Evolutionary conservation across 2,113 vertebrate genomes (phyloP).

Genomic region (Deroptyus accipitrinus): DNA sequence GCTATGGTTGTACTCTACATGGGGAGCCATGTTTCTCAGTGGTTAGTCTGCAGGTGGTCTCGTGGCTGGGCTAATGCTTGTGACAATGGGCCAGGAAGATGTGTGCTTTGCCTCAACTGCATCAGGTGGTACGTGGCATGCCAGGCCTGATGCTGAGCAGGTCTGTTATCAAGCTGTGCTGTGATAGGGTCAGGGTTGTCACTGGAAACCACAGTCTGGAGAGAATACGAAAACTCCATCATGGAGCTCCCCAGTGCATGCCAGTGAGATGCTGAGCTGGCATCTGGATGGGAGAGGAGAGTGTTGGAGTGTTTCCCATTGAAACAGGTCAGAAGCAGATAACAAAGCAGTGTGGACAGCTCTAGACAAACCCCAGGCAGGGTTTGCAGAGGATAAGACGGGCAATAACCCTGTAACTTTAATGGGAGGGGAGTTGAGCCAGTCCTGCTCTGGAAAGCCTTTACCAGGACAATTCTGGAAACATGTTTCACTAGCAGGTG

Average conservation of each 20-base stretch:
- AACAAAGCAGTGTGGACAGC: background rate
- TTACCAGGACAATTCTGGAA: background rate
- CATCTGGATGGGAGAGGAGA: rapidly evolving
- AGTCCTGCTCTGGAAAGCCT: background rate
- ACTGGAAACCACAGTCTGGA: background rate
- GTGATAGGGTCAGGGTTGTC: background rate
- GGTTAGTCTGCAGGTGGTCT: background rate
- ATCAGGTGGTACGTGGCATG: rapidly evolving
- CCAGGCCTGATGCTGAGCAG: background rate
- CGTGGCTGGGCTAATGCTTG: background rate
- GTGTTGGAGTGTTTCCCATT: background rate
- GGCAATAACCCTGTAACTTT: too few relatives aligned
- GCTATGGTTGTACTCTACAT: background rate
- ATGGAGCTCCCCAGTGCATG: rapidly evolving
- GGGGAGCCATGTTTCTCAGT: rapidly evolving
- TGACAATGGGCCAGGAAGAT: rapidly evolving
- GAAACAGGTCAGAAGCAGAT: background rate
- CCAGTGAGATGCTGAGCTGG: rapidly evolving
- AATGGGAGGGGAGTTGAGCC: background rate
- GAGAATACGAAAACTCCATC: background rate
- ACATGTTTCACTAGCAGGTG: background rate
- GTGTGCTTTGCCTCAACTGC: background rate
- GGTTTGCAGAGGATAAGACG: background rate
- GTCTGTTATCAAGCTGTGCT: background rate
- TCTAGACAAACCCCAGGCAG: background rate